Base-by-base conservation (phyloP, 2,888 invertebrate species). In the Ecdyonurus torrentis region DNA sequence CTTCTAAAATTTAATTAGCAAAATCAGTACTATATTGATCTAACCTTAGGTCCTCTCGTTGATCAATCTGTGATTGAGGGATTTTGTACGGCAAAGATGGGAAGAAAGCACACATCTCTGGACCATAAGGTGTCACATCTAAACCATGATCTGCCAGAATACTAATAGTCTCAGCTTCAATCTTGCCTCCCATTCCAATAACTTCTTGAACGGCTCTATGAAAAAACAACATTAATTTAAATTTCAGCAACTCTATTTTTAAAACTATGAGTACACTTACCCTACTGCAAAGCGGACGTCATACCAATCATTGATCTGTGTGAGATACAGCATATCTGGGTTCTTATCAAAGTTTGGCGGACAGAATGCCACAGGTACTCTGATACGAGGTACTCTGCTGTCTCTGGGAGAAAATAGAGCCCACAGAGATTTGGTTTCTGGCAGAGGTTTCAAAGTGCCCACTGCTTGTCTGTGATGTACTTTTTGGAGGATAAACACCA, bases 341-440 rank as follows among this genome's bases (percentile, higher is more conserved):
- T 20, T 59, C 2, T 52, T 59, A 5, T 70, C 78, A 71, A 87
- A 87, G 68, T 81, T 81, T 70, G 77, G 73, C 7, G 86, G 85
- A 75, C 87, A 86, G 66, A 81, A 77, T 1, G 77, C 76, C 66
- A 80, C 77, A 18, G 85, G 83, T 66, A 96, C 83, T 70, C 83
- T 81, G 50, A 94, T 78, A 65, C 87, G 77, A 0, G 96, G 94
- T 61, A 93, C 74, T 65, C 90, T 81, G 67, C 81, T 78, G 73
- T 95, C 94, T 61, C 86, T 81, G 0, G 96, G 92, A 50, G 82
- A 76, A 72, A 96, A 87, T 25, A 85, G 75, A n/a, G 85, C 86
- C 68, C 75, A 81, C 58, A 81, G 76, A 20, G 78, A 76, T 69
- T 81, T 83, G 70, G 76, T 81, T 71, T 79, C 83, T 50, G 75